Evolutionary conservation across 2,888 invertebrate genomes (phyloP).

Genomic region (Ypsolopha sequella): DNA sequence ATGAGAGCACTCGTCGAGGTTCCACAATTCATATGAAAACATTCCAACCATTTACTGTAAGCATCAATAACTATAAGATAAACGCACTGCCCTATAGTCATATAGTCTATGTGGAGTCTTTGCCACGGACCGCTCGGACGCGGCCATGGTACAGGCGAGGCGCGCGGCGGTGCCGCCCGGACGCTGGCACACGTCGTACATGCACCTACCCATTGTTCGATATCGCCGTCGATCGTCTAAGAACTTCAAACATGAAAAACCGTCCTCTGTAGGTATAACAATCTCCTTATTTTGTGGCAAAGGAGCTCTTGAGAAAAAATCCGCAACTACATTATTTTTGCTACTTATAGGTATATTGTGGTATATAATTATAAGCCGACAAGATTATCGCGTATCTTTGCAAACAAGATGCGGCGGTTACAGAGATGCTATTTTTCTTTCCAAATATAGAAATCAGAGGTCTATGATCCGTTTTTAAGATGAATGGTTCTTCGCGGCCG

Average conservation of each 20-base stretch:
- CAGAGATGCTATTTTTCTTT: not conserved
- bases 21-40: constrained; percentile 2
- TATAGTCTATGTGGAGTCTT: constrained; percentile 6
- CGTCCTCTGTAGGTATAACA: too few relatives aligned
- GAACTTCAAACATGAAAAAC: not conserved
- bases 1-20: not conserved
- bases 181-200: not conserved
- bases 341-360: not conserved
- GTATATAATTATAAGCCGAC: not conserved
- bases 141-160: not conserved
- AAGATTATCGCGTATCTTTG: not conserved
- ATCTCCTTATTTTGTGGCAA: not conserved
- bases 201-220: not conserved
- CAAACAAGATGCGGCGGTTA: too few relatives aligned
- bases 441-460: constrained; percentile 2
- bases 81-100: constrained; percentile 1
- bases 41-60: constrained; percentile 8
- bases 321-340: not conserved
- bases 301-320: not conserved
- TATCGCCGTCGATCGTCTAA: too few relatives aligned
- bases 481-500: not conserved
- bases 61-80: constrained; percentile 1
- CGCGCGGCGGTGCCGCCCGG: not conserved
- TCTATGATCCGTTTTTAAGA: constrained; percentile 1
- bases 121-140: not conserved